Percentiles rank a stretch among this genome's conserved stretches.
phyloP scores from a whole-genome alignment of 2,888 invertebrate species.

The Arctia plantaginis region DNA sequence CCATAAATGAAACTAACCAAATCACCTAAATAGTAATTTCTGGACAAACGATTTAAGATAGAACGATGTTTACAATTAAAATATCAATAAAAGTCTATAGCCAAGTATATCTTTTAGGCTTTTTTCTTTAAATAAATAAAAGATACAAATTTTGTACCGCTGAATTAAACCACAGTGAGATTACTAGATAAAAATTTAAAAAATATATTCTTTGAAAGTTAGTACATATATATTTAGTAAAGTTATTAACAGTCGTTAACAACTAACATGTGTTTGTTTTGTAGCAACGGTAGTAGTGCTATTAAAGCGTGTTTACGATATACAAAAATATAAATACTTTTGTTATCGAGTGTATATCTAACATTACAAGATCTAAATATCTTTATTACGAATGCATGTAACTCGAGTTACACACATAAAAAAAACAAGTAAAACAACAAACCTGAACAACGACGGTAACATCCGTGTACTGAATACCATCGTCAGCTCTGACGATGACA shows the following conservation, averaged over 20 bases:
- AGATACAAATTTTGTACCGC: too few species aligned
- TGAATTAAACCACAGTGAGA: not conserved
- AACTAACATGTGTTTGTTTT: not conserved
- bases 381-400: constrained; percentile 44
- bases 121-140: too few species aligned
- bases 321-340: constrained; percentile 23
- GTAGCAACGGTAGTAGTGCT: not conserved
- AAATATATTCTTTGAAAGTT: not conserved
- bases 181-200: not conserved
- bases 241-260: not conserved
- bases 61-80: too few species aligned
- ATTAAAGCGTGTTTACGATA: not conserved
- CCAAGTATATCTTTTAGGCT: too few species aligned
- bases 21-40: too few species aligned
- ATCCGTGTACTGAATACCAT: constrained; percentile 95
- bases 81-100: too few species aligned
- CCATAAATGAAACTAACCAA: not conserved
- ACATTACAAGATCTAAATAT: constrained; percentile 47
- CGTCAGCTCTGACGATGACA: constrained; percentile 93
- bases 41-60: too few species aligned
- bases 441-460: constrained; percentile 93
- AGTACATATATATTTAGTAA: not conserved
- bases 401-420: constrained; percentile 40
- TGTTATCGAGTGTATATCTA: constrained; percentile 32
- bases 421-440: constrained; percentile 61